A percentile compares a stretch with the other conserved stretches of the same genome.
Conservation (phyloP, 2,113 vertebrate species). For the Tenrec ecaudatus region DNA sequence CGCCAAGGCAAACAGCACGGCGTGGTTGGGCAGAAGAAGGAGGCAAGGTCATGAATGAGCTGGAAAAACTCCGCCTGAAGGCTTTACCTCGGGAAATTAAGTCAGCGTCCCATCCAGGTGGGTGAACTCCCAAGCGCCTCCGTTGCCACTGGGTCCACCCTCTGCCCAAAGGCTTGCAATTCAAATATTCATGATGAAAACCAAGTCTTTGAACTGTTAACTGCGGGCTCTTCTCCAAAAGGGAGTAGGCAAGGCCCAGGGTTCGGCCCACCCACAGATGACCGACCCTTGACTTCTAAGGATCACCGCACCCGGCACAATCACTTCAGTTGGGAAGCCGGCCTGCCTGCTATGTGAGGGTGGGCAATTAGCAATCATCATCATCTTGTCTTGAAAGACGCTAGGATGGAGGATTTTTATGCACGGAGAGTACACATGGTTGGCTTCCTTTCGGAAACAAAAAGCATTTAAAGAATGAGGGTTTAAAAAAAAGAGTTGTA, state of each 20-base stretch:
- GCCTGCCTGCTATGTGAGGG: slow-evolving; percentile 72
- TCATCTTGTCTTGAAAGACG: background rate
- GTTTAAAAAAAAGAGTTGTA: background rate
- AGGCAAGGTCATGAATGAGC: slow-evolving; percentile 28
- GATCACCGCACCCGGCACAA: slow-evolving; percentile 50
- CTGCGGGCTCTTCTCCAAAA: slow-evolving; percentile 77
- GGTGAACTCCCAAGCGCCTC: slow-evolving; percentile 48
- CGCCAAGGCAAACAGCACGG: slow-evolving; percentile 51
- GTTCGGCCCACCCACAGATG: slow-evolving; percentile 52
- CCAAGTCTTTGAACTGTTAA: slow-evolving; percentile 77
- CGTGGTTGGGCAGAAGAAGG: background rate
- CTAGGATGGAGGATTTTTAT: slow-evolving; percentile 47
- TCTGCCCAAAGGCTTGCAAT: slow-evolving; percentile 57
- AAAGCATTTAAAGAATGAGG: background rate
- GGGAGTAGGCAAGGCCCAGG: slow-evolving; percentile 65
- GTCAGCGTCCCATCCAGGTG: background rate
- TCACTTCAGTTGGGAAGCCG: slow-evolving; percentile 79
- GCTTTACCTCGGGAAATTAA: background rate
- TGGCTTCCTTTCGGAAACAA: slow-evolving; percentile 65
- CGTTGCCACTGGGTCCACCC: slow-evolving; percentile 69
- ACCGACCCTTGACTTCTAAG: slow-evolving; percentile 74
- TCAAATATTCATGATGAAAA: slow-evolving; percentile 77
- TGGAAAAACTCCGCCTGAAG: background rate
- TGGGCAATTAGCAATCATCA: slow-evolving; percentile 45
- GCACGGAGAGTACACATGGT: slow-evolving; percentile 39